Evolutionary conservation across 2,797 vertebrate genomes (phyloP).

Genomic region (Meda fulgida): DNA sequence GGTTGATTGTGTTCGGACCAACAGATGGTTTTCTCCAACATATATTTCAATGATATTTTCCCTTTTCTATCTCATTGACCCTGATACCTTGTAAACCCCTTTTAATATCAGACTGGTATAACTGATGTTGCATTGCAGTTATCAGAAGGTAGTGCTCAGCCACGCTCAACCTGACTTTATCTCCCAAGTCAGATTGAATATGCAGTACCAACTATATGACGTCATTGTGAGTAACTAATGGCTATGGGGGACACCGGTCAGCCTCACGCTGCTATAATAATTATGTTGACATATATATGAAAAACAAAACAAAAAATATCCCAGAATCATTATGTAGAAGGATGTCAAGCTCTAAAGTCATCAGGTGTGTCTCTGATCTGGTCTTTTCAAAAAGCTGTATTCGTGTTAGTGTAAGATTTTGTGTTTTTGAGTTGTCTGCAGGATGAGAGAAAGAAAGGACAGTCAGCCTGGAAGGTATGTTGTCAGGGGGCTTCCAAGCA

Average conservation of each 20-base stretch:
- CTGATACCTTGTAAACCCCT: conserved; percentile 32
- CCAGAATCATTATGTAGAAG: not conserved
- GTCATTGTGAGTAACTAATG: not conserved
- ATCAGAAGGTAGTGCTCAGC: conserved; percentile 14
- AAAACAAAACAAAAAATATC: not conserved
- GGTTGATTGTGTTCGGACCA: conserved; percentile 61
- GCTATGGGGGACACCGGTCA: not conserved
- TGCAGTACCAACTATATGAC: conserved; percentile 23
- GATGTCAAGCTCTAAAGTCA: not conserved
- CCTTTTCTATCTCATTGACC: not conserved
- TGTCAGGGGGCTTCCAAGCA: conserved; percentile 47
- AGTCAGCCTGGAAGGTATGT: conserved; percentile 22
- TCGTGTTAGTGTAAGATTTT: not conserved
- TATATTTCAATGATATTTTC: conserved; percentile 15
- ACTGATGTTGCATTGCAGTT: conserved; percentile 1
- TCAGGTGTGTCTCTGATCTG: not conserved
- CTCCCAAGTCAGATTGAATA: conserved; percentile 24
- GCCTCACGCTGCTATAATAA: not conserved
- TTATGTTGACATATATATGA: not conserved
- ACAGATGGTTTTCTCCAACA: not conserved
- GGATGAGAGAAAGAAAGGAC: conserved; percentile 25
- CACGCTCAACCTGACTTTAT: conserved; percentile 18
- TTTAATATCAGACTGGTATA: conserved; percentile 15
- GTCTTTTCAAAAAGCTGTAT: conserved; percentile 4
- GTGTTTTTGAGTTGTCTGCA: conserved; percentile 28